Conservation (phyloP, 1,140 invertebrate species). For the Tetragnatha versicolor region DNA sequence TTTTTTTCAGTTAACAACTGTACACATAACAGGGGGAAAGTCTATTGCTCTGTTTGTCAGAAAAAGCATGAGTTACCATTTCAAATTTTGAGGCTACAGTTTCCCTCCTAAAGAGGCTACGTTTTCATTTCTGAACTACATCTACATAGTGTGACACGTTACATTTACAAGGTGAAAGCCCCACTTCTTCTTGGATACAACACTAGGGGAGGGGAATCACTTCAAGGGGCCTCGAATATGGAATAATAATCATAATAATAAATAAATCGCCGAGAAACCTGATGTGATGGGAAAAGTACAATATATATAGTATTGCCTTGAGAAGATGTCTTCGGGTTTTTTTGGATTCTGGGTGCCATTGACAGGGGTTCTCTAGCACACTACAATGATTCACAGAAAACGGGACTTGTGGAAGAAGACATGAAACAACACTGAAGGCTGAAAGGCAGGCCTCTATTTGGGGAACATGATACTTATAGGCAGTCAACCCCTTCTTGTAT, state of each 20-base stretch:
- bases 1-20: constrained; percentile 50
- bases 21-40: constrained; percentile 42
- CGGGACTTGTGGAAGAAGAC: constrained; percentile 16
- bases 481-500: no score
- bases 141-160: constrained; percentile 41
- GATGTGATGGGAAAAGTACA: constrained; percentile 24
- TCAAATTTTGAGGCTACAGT: constrained; percentile 19
- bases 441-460: no score
- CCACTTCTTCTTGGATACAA: constrained; percentile 1
- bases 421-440: constrained; percentile 21
- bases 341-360: background rate
- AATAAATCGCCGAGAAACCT: constrained; percentile 45
- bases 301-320: constrained; percentile 46
- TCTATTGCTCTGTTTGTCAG: constrained; percentile 42
- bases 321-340: background rate
- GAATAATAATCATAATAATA: background rate
- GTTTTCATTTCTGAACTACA: background rate
- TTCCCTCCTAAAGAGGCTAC: constrained; percentile 13
- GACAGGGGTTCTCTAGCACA: background rate
- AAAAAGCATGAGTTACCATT: background rate
- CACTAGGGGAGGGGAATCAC: no score
- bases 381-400: constrained; percentile 24
- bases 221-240: constrained; percentile 1
- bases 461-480: no score
- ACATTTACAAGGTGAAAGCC: constrained; percentile 45